Conservation (phyloP, 2,888 invertebrate genomes). For the Sinelater perroti region DNA sequence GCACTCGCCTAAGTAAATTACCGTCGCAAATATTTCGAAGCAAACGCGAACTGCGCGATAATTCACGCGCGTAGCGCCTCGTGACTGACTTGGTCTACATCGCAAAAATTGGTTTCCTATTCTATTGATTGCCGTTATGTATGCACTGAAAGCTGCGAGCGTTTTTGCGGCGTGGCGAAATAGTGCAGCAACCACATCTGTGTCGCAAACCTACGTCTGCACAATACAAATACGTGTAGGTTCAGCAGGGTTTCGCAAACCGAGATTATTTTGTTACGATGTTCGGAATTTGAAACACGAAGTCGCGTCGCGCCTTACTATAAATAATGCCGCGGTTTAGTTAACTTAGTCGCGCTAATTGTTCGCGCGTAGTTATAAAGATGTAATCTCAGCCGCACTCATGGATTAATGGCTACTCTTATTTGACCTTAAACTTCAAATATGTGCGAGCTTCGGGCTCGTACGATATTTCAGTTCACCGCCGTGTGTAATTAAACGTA, state of each 20-base stretch:
- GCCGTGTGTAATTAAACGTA: too few relatives aligned
- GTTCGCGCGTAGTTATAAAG: conserved; percentile 31
- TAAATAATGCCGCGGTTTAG: conserved; percentile 35
- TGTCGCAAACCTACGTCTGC: conserved; percentile 35
- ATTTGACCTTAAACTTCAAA: conserved; percentile 32
- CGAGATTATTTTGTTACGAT: conserved; percentile 37
- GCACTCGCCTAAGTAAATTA: neutral
- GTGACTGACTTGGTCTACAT: neutral
- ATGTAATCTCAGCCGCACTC: conserved; percentile 31
- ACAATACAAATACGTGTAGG: conserved; percentile 28
- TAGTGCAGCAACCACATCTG: conserved; percentile 26
- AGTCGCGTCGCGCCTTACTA: conserved; percentile 39
- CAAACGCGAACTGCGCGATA: neutral
- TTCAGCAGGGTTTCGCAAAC: conserved; percentile 35
- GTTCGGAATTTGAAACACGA: conserved; percentile 36
- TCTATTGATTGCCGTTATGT: neutral
- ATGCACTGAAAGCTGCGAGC: conserved; percentile 4
- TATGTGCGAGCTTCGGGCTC: conserved; percentile 14
- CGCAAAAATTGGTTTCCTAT: neutral
- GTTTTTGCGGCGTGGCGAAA: conserved; percentile 22
- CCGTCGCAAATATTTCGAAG: neutral
- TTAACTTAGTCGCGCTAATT: conserved; percentile 26
- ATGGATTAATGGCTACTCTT: conserved; percentile 32
- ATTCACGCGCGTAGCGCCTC: neutral
- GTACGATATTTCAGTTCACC: conserved; percentile 18